Evolutionary conservation across 2,113 vertebrate genomes (phyloP).

Genomic region (Nannobrachium achirus): DNA sequence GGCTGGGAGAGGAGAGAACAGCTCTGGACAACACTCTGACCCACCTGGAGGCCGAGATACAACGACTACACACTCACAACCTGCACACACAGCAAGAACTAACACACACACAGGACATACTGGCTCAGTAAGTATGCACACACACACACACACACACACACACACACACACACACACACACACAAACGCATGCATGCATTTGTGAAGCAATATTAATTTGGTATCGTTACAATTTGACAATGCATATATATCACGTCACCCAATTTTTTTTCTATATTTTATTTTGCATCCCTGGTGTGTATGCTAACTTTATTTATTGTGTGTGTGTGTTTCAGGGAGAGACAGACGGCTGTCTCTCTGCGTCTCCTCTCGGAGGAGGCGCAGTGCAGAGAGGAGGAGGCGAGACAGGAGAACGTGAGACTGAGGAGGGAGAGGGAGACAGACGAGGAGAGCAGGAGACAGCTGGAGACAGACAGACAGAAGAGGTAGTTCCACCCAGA

Average conservation of each 20-base stretch:
- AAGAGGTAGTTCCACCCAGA: too few species aligned
- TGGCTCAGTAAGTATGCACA: slow-evolving; percentile 59
- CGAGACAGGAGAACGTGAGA: slow-evolving; percentile 9
- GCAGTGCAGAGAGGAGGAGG: slow-evolving; percentile 76
- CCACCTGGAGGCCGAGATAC: slow-evolving; percentile 58
- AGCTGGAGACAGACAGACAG: too few species aligned
- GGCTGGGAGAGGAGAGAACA: slow-evolving; percentile 43
- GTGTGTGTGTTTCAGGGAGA: slow-evolving; percentile 58
- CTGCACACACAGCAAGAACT: slow-evolving; percentile 53
- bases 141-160: slow-evolving; percentile 31
- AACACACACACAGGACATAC: slow-evolving; percentile 46
- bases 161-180: slow-evolving; percentile 12
- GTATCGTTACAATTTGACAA: background rate
- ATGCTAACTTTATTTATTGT: too few species aligned
- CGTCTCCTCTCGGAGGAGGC: slow-evolving; percentile 82
- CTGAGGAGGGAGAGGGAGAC: slow-evolving; percentile 68
- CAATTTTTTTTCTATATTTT: too few species aligned
- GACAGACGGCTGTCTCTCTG: slow-evolving; percentile 68
- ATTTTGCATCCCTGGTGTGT: too few species aligned
- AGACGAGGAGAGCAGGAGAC: slow-evolving; percentile 52
- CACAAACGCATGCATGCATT: background rate
- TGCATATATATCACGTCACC: too few species aligned
- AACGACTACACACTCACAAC: slow-evolving; percentile 44
- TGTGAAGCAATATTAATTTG: too few species aligned
- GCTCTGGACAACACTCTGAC: slow-evolving; percentile 51